Conservation (phyloP, 2,113 vertebrate species). For the Pavo muticus region DNA sequence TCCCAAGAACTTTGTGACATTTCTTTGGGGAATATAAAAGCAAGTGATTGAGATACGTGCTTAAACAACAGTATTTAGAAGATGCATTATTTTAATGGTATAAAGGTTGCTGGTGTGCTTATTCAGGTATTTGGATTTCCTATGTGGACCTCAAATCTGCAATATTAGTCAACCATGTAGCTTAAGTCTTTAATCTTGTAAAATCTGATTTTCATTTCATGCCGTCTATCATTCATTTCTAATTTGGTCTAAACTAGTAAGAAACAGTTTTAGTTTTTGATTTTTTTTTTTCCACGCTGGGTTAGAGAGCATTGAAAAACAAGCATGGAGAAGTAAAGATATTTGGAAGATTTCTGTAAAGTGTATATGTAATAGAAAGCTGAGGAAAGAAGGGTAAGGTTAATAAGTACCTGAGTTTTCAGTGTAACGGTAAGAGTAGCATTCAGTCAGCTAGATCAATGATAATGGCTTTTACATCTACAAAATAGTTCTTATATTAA, state of each 20-base stretch:
- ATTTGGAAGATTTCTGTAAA: neutral
- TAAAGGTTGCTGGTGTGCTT: neutral
- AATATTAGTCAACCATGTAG: neutral
- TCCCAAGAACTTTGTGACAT: neutral
- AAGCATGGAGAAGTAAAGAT: neutral
- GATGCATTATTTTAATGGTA: neutral
- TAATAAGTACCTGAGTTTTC: neutral
- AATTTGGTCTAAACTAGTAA: neutral
- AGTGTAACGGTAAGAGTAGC: neutral
- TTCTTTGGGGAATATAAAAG: neutral
- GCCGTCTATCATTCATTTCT: neutral
- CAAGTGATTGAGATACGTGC: neutral
- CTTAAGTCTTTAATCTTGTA: neutral
- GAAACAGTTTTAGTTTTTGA: neutral
- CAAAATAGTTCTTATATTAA: accelerated
- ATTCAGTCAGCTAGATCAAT: neutral
- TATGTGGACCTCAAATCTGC: neutral
- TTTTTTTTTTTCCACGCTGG: neutral
- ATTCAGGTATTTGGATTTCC: neutral
- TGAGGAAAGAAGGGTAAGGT: neutral
- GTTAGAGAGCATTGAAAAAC: neutral
- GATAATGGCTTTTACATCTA: neutral
- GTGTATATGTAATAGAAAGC: neutral
- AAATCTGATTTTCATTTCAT: neutral
- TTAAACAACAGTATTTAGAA: neutral